A percentile compares a stretch with the other conserved stretches of the same genome.
Conservation (phyloP, 2,113 vertebrate species). For the Nematolebias whitei region DNA sequence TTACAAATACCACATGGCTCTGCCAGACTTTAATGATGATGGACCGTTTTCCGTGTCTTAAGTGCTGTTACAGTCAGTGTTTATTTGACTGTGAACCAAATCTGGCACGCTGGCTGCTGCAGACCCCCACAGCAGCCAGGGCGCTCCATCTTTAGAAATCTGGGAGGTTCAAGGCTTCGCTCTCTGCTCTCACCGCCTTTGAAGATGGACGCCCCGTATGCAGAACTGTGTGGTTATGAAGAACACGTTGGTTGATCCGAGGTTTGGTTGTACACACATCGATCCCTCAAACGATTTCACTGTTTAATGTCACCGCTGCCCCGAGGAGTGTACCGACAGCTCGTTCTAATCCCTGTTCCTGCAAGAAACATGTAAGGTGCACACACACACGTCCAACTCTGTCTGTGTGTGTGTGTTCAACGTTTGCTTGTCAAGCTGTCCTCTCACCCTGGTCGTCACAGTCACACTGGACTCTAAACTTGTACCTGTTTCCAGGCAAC, state of each 20-base stretch:
- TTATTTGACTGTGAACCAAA: constrained; percentile 59
- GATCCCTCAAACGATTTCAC: constrained; percentile 71
- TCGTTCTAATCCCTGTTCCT: constrained; percentile 63
- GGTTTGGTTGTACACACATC: constrained; percentile 60
- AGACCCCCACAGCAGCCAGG: constrained; percentile 15
- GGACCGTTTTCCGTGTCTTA: constrained; percentile 48
- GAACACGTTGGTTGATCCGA: constrained; percentile 56
- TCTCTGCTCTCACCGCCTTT: constrained; percentile 32
- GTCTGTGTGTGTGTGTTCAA: neutral
- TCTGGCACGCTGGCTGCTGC: constrained; percentile 20
- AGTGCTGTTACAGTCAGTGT: constrained; percentile 41
- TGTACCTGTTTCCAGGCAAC: constrained; percentile 76
- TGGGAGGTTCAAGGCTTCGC: constrained; percentile 54
- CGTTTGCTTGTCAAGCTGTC: constrained; percentile 52
- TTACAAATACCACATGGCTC: constrained; percentile 49
- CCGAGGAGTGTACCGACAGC: constrained; percentile 64
- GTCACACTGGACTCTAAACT: constrained; percentile 65
- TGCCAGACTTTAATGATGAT: constrained; percentile 62
- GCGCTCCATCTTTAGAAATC: constrained; percentile 35
- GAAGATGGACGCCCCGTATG: constrained; percentile 65
- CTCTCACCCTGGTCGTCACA: constrained; percentile 64
- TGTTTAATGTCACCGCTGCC: constrained; percentile 78
- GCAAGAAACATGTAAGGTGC: constrained; percentile 40
- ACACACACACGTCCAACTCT: constrained; percentile 14
- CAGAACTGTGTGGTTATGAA: constrained; percentile 49